A percentile compares a stretch with the other conserved stretches of the same genome.
Conservation (phyloP, 2,888 invertebrate species). For the Poecilus cupreus region DNA sequence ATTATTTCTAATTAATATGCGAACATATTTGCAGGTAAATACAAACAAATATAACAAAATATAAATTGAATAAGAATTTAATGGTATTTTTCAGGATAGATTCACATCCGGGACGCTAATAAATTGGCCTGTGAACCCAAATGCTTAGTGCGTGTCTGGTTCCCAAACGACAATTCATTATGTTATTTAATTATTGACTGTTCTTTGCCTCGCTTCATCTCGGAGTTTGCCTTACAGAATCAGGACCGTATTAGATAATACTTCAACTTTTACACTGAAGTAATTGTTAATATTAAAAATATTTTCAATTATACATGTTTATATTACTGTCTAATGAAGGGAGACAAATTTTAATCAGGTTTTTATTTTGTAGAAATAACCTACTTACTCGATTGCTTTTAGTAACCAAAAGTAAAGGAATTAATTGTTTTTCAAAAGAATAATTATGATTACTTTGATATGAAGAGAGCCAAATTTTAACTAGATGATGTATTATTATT, state of each 20-base stretch:
- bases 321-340: no score
- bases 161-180: constrained; percentile 52
- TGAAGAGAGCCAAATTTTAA: no score
- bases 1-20: no score
- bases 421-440: no score
- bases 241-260: constrained; percentile 13
- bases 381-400: no score
- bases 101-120: constrained; percentile 37
- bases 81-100: constrained; percentile 11
- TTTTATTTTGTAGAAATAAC: no score
- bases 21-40: no score
- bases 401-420: no score
- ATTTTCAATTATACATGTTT: neutral
- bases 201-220: constrained; percentile 50
- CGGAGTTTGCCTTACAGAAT: constrained; percentile 25
- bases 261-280: no score
- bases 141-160: constrained; percentile 49
- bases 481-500: no score
- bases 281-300: neutral
- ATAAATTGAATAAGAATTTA: constrained; percentile 3
- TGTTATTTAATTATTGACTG: constrained; percentile 54
- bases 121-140: constrained; percentile 44
- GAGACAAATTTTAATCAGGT: no score
- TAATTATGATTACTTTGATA: no score
- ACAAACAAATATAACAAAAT: neutral